Conservation (phyloP, 2,797 vertebrate species). For the Ctenosaura bakeri region DNA sequence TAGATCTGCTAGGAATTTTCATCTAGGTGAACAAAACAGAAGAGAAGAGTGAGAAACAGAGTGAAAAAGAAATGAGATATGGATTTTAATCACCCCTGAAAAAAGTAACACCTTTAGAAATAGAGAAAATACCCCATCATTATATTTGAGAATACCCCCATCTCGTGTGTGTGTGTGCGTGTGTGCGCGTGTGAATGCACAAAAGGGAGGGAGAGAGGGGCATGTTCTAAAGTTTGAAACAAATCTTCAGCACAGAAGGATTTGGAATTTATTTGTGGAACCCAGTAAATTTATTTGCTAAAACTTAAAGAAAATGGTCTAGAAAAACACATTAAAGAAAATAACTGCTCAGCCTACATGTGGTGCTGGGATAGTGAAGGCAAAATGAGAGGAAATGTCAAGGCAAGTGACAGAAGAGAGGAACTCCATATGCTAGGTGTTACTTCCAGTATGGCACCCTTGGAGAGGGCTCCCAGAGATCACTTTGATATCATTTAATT, state of each 20-base stretch:
- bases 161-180: neutral
- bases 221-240: neutral
- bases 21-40: conserved; percentile 9
- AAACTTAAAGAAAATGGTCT: neutral
- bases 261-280: neutral
- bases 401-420: neutral
- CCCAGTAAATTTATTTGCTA: neutral
- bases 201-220: neutral
- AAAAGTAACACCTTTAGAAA: neutral
- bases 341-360: neutral
- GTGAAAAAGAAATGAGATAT: neutral
- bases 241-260: neutral
- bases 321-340: neutral
- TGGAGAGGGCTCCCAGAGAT: too few species aligned
- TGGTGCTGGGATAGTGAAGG: neutral
- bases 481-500: too few species aligned
- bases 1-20: conserved; percentile 33
- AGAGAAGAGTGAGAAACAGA: neutral
- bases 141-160: neutral
- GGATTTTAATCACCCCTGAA: neutral
- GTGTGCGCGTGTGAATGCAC: fast-evolving
- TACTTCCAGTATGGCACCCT: too few species aligned
- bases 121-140: neutral
- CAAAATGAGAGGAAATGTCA: neutral
- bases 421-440: too few species aligned